A percentile compares a stretch with the other conserved stretches of the same genome.
Conservation (phyloP, 1,140 invertebrate species). For the Branchinecta lynchi region DNA sequence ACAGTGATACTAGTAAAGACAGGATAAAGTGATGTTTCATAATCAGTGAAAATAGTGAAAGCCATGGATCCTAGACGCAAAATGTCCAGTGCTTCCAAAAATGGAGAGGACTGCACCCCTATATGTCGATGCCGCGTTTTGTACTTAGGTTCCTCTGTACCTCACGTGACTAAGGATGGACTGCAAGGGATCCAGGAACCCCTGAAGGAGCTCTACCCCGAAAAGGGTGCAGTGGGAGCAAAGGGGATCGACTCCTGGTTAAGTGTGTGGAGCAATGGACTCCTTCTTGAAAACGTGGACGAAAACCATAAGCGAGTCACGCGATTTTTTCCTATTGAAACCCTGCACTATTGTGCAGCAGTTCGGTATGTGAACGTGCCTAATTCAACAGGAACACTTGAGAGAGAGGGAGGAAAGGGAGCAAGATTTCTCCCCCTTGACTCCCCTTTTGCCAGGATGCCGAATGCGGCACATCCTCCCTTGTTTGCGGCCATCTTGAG, state of each 20-base stretch:
- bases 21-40: too few species aligned
- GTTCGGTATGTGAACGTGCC: constrained; percentile 60
- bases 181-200: constrained; percentile 95
- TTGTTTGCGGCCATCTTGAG: constrained; percentile 91
- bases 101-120: constrained; percentile 47
- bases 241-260: constrained; percentile 94
- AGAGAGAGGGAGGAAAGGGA: constrained; percentile 31
- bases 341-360: constrained; percentile 92
- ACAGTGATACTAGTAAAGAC: too few species aligned
- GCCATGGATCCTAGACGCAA: not conserved
- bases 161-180: constrained; percentile 92
- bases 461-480: constrained; percentile 72
- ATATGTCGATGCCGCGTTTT: constrained; percentile 93
- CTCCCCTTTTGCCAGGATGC: constrained; percentile 80
- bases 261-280: constrained; percentile 90
- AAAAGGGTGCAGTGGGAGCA: constrained; percentile 63
- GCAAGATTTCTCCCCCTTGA: constrained; percentile 89
- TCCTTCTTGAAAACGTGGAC: constrained; percentile 89
- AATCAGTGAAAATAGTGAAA: too few species aligned
- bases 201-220: constrained; percentile 84
- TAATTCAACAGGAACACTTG: constrained; percentile 34
- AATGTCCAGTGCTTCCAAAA: not conserved
- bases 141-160: constrained; percentile 92
- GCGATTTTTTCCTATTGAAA: constrained; percentile 91
- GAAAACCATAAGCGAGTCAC: constrained; percentile 87